Percentiles rank a stretch among this genome's conserved stretches.
Conservation (phyloP, 2,113 vertebrate species). For the Xiphophorus maculatus region DNA sequence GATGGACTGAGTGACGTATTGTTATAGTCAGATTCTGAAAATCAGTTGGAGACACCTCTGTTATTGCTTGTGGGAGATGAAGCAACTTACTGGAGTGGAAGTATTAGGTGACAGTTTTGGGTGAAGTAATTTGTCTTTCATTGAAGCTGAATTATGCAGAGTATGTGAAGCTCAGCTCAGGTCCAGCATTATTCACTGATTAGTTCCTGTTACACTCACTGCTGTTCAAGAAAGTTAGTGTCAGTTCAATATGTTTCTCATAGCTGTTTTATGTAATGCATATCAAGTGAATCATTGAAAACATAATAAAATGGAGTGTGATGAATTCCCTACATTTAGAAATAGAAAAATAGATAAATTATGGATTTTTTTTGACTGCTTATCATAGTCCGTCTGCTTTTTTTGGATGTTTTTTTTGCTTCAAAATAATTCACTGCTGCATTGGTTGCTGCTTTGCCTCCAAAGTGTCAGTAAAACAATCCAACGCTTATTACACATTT, state of each 20-base stretch:
- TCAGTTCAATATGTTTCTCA: background rate
- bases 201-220: conserved; percentile 25
- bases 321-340: background rate
- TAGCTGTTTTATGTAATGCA: background rate
- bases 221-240: conserved; percentile 18
- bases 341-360: background rate
- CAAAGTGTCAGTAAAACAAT: background rate
- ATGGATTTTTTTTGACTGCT: background rate
- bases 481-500: no score
- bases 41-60: conserved; percentile 26
- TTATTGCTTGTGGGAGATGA: conserved; percentile 30
- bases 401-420: background rate
- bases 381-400: background rate
- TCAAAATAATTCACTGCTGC: background rate
- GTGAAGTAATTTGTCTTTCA: conserved; percentile 44
- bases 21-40: conserved; percentile 24
- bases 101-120: conserved; percentile 33
- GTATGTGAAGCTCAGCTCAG: conserved; percentile 26
- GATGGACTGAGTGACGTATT: conserved; percentile 42
- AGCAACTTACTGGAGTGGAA: conserved; percentile 40
- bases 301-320: background rate
- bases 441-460: no score
- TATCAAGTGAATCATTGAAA: conserved; percentile 1
- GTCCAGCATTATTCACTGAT: conserved; percentile 39
- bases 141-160: conserved; percentile 43